Percentiles rank a stretch among this genome's conserved stretches.
phyloP scores from a whole-genome alignment of 2,113 vertebrate species.

The Gallinago paraguaiae region DNA sequence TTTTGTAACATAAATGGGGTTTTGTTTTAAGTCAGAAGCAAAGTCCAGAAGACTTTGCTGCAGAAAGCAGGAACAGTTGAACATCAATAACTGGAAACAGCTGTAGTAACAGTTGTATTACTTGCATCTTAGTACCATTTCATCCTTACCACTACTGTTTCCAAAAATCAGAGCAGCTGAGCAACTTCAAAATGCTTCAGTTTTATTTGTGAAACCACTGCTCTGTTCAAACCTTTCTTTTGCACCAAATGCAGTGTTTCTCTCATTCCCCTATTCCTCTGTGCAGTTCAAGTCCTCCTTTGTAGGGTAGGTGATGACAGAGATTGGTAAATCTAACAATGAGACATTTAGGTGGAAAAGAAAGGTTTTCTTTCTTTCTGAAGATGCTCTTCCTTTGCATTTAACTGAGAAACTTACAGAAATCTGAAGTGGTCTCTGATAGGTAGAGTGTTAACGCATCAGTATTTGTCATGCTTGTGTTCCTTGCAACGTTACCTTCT shows the following conservation, averaged over 20 bases:
- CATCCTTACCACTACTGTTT: background rate
- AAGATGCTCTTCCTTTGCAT: background rate
- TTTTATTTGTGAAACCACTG: background rate
- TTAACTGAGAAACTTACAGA: background rate
- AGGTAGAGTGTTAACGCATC: background rate
- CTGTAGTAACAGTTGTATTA: background rate
- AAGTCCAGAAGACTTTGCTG: background rate
- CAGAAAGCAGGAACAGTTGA: background rate
- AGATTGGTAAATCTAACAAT: background rate
- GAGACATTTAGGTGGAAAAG: background rate
- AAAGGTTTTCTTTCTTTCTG: background rate
- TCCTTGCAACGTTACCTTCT: background rate
- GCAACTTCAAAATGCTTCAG: background rate
- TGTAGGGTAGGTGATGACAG: background rate
- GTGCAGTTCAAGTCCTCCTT: background rate
- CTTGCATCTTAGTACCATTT: background rate
- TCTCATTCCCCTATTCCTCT: background rate
- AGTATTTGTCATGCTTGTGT: background rate
- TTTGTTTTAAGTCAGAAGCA: background rate
- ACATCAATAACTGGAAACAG: background rate
- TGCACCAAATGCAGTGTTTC: background rate
- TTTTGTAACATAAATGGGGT: background rate
- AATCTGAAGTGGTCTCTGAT: background rate
- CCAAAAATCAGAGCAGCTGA: background rate
- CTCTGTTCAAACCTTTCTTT: background rate